These are phyloP conservation scores for Cataglyphis hispanica DNA, from an alignment of 1,140 invertebrate species.

Conservation along the genomic window DNA sequence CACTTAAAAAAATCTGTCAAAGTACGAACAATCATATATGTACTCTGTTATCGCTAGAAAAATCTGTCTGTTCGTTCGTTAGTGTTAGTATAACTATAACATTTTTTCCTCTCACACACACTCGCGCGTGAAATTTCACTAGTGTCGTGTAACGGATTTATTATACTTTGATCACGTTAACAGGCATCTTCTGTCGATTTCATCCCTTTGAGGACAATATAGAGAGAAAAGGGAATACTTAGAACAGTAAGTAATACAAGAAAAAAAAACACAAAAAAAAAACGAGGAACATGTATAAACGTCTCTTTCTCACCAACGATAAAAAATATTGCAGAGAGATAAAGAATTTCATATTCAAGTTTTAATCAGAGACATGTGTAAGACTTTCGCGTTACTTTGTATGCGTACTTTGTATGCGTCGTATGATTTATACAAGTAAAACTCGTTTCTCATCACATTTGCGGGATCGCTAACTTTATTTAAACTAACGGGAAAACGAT, in stretches of 20 bases:
- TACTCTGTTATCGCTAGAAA: slow-evolving; percentile 66
- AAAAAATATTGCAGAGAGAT: slow-evolving; percentile 19
- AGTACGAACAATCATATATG: slow-evolving; percentile 84
- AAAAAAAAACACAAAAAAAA: slow-evolving; percentile 10
- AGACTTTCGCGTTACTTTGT: neutral
- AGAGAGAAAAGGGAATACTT: slow-evolving; percentile 29
- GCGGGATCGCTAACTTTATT: slow-evolving; percentile 26
- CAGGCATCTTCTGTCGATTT: slow-evolving; percentile 41
- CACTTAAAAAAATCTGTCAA: slow-evolving; percentile 86
- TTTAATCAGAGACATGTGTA: slow-evolving; percentile 4
- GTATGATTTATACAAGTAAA: slow-evolving; percentile 47
- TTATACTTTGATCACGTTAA: slow-evolving; percentile 35
- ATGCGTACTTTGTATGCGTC: slow-evolving; percentile 6
- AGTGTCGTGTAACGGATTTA: neutral
- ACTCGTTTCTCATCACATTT: slow-evolving; percentile 54
- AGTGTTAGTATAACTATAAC: slow-evolving; percentile 69
- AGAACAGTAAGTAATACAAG: slow-evolving; percentile 24
- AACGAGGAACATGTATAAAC: slow-evolving; percentile 46
- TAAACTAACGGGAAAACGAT: slow-evolving; percentile 14
- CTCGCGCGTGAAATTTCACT: neutral
- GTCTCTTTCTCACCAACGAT: slow-evolving; percentile 8
- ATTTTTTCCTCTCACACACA: slow-evolving; percentile 38
- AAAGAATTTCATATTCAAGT: neutral
- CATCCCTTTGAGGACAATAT: slow-evolving; percentile 20
- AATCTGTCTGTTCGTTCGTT: slow-evolving; percentile 42